Evolutionary conservation across 2,797 vertebrate species (phyloP).

Genomic region (Danio tinwini): DNA sequence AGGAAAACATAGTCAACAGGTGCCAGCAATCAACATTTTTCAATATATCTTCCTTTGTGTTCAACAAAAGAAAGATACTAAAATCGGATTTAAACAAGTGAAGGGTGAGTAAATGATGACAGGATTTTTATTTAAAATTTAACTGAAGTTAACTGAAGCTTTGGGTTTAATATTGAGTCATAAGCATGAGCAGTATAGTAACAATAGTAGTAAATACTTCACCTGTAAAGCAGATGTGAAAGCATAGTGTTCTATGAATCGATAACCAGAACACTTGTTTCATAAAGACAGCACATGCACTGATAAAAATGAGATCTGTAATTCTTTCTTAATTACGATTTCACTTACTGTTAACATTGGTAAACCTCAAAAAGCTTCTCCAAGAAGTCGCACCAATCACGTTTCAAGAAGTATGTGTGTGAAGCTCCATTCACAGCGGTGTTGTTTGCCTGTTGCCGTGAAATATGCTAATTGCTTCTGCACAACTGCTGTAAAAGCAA

Average conservation of each 20-base stretch:
- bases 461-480: conserved; percentile 29
- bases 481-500: conserved; percentile 40
- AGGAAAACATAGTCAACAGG: too few species aligned
- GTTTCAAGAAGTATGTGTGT: background rate
- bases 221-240: background rate
- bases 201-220: background rate
- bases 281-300: background rate
- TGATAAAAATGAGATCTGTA: background rate
- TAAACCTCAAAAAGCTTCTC: conserved; percentile 7
- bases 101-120: too few species aligned
- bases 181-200: background rate
- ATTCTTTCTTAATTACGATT: conserved; percentile 19
- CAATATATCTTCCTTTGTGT: too few species aligned
- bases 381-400: conserved; percentile 12
- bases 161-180: too few species aligned
- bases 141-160: too few species aligned
- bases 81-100: too few species aligned
- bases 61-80: too few species aligned
- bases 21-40: too few species aligned
- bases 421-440: background rate
- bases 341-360: background rate
- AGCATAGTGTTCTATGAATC: background rate
- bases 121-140: too few species aligned
- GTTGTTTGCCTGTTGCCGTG: background rate
- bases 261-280: background rate